Evolutionary conservation across 1,140 invertebrate genomes (phyloP).

Genomic region (Trachymyrmex cornetzi): DNA sequence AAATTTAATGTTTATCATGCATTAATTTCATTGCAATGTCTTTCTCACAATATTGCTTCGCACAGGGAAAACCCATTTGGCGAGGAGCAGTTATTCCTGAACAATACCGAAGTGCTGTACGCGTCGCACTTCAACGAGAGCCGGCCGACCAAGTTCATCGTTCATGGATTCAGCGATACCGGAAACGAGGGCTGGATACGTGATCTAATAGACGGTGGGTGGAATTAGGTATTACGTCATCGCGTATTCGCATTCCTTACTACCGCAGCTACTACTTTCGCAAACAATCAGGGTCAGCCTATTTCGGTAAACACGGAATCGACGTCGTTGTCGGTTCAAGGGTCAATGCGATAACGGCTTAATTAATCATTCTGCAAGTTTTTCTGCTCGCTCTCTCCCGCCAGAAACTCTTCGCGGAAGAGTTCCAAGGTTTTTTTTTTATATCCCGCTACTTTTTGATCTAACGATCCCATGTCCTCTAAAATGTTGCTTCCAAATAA

Average conservation of each 20-base stretch:
- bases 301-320: conserved; percentile 79
- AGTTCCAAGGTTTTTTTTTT: conserved; percentile 2
- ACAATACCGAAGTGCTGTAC: conserved; percentile 81
- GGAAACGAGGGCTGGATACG: conserved; percentile 83
- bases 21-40: background rate
- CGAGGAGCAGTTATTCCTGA: conserved; percentile 79
- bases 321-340: conserved; percentile 71
- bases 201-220: conserved; percentile 81
- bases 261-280: conserved; percentile 9
- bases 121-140: conserved; percentile 83
- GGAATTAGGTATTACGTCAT: conserved; percentile 18
- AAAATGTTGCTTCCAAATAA: background rate
- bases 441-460: background rate
- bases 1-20: background rate
- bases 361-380: conserved; percentile 75
- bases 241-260: conserved; percentile 10
- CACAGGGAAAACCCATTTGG: conserved; percentile 81
- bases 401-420: conserved; percentile 50
- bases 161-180: conserved; percentile 87
- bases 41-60: background rate
- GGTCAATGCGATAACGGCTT: conserved; percentile 73
- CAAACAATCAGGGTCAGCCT: conserved; percentile 75
- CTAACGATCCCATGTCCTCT: background rate
- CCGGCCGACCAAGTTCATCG: conserved; percentile 85
- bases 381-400: conserved; percentile 35